These are phyloP conservation scores for Eupsittula cactorum DNA, from an alignment of 2,113 vertebrate species.

Conservation along the genomic window DNA sequence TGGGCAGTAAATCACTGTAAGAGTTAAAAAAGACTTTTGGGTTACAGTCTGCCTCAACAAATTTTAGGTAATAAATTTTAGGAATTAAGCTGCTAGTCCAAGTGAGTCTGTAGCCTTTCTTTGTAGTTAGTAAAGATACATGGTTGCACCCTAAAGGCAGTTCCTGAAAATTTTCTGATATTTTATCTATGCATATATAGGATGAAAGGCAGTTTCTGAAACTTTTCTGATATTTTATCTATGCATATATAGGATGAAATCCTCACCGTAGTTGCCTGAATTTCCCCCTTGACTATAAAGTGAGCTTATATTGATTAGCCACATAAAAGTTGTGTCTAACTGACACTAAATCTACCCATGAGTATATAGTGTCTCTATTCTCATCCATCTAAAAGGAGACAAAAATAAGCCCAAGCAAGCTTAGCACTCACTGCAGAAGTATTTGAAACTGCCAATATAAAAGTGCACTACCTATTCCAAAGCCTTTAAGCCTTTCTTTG, in stretches of 20 bases:
- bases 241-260: neutral
- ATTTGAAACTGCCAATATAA: neutral
- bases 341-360: neutral
- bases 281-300: neutral
- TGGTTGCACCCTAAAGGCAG: neutral
- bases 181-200: neutral
- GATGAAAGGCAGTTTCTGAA: neutral
- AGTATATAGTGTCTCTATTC: neutral
- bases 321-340: neutral
- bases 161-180: neutral
- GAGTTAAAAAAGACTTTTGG: neutral
- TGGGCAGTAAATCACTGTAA: neutral
- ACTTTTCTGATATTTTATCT: neutral
- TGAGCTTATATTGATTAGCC: neutral
- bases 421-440: neutral
- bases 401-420: neutral
- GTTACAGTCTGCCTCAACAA: neutral
- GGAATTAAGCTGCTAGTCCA: neutral
- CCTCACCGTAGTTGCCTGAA: neutral
- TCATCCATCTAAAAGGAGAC: neutral
- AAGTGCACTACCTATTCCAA: neutral
- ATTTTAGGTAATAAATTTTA: neutral
- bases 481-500: neutral
- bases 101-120: neutral
- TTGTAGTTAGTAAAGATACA: neutral